These are phyloP conservation scores for Sebastes dallii DNA, from an alignment of 2,797 vertebrate genomes.

Conservation along the genomic window DNA sequence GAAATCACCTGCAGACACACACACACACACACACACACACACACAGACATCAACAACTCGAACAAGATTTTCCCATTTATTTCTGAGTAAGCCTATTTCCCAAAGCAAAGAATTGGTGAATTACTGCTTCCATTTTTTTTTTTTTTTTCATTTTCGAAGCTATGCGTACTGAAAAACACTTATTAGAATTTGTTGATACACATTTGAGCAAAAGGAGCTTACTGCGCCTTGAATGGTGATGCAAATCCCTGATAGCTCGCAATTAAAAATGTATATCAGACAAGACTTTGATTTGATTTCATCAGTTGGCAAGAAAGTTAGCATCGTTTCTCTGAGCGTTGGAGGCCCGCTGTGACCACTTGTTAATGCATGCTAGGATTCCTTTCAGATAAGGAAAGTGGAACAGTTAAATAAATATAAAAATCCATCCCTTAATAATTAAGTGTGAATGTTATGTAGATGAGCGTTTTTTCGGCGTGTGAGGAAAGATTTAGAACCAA, in stretches of 20 bases:
- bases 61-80: slow-evolving; percentile 2
- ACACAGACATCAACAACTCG: background rate
- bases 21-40: slow-evolving; percentile 9
- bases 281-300: slow-evolving; percentile 55
- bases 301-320: slow-evolving; percentile 38
- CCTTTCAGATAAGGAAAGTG: slow-evolving; percentile 12
- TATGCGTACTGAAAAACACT: background rate
- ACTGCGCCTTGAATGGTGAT: slow-evolving; percentile 5
- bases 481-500: background rate
- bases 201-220: background rate
- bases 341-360: slow-evolving; percentile 11
- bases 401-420: slow-evolving; percentile 23
- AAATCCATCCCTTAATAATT: background rate
- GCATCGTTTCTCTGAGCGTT: background rate
- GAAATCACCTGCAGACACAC: slow-evolving; percentile 86
- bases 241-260: slow-evolving; percentile 29
- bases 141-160: background rate
- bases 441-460: background rate
- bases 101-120: background rate
- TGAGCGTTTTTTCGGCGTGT: background rate
- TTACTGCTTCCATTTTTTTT: background rate
- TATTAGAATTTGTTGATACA: background rate
- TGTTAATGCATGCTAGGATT: background rate
- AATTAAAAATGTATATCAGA: slow-evolving; percentile 45
- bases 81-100: background rate